Evolutionary conservation across 2,888 invertebrate species (phyloP).

Genomic region (Autographa pulchrina): DNA sequence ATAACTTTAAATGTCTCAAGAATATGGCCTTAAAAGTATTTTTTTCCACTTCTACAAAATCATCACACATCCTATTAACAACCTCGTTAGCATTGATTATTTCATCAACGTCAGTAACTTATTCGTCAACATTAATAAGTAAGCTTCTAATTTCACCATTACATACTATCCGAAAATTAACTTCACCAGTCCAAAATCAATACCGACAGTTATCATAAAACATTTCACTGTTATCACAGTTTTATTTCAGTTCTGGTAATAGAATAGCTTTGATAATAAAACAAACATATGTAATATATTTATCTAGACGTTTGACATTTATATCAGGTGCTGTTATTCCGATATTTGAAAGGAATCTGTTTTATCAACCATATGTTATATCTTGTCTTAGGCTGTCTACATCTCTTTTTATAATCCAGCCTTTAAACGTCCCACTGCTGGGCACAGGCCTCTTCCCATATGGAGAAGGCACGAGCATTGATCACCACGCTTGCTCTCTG

Average conservation of each 20-base stretch:
- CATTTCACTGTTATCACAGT: slow-evolving; percentile 51
- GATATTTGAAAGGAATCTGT: slow-evolving; percentile 32
- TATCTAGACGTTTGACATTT: slow-evolving; percentile 51
- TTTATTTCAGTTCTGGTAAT: slow-evolving; percentile 42
- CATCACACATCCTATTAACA: too few species aligned
- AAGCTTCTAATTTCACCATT: background rate
- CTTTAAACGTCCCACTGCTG: too few species aligned
- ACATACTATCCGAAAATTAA: slow-evolving; percentile 17
- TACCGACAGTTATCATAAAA: slow-evolving; percentile 35
- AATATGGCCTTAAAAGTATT: too few species aligned
- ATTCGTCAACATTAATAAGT: too few species aligned
- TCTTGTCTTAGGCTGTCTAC: slow-evolving; percentile 27
- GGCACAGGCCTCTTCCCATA: too few species aligned
- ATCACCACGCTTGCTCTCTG: too few species aligned
- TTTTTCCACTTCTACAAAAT: too few species aligned
- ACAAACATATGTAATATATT: slow-evolving; percentile 28
- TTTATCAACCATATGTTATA: slow-evolving; percentile 31
- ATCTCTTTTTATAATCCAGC: too few species aligned
- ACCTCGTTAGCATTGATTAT: too few species aligned
- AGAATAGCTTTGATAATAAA: slow-evolving; percentile 45
- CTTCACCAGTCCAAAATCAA: slow-evolving; percentile 36
- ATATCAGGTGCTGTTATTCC: slow-evolving; percentile 32
- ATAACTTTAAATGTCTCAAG: too few species aligned
- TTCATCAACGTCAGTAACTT: too few species aligned
- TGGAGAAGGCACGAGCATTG: too few species aligned